Evolutionary conservation across 2,888 invertebrate genomes (phyloP), one percentile per base, ranked within the genome.

Genomic region (Acrobasis consociella): DNA sequence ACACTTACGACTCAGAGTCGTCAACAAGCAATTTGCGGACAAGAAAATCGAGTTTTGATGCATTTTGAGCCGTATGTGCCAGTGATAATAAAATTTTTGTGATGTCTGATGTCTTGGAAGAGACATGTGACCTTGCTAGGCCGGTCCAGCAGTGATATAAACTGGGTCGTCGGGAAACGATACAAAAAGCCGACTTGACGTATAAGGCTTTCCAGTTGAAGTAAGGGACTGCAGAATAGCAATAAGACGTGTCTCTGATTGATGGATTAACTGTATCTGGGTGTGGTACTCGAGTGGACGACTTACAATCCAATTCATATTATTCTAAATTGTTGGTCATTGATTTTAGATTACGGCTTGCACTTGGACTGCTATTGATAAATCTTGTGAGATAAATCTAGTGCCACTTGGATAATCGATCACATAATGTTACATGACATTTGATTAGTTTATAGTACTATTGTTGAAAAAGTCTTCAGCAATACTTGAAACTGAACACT

Each of bases 91-190:
- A 65, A 66, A 64, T 58, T 65, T 66, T 66, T 65, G 70, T 73
- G 74, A 76, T 72, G 69, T 65, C 68, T 69, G 69, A 67, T 76
- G 78, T 74, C 70, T 71, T 74, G 71, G 72, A 74, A 65, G 69
- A 72, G 67, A 69, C 69, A 72, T 68, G 69, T 78, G 87, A 85
- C 90, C 90, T 91, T 91, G 90, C 74, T 69, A 72, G 79, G 78
- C 83, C 80, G 72, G 73, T 76, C 74, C 72, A 75, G 72, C 73
- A 69, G 72, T 72, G 67, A 64, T 69, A 70, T 72, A 65, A 87
- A 82, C 84, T 88, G 79, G 88, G 88, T 80, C 88, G 81, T 78
- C 83, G 88, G 87, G 83, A 87, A 87, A 81, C 72, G 78, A 73
- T 62, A 83, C 78, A 91, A 91, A 91, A 91, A 91, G 80, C 77